Conservation (phyloP, 1,140 invertebrate genomes). For the Psilanteris sp. region DNA sequence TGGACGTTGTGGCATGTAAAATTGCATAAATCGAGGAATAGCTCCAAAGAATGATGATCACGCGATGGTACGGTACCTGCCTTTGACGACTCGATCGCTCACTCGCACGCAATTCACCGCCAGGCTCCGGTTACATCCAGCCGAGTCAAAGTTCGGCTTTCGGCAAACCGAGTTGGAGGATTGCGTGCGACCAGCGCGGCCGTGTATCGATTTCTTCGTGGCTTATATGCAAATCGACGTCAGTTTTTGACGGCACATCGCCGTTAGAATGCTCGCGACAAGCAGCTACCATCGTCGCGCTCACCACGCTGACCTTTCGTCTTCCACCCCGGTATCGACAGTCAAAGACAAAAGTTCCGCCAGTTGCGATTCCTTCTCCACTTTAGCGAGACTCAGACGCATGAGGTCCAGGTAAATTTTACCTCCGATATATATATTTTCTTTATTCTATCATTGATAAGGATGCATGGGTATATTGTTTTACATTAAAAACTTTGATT, state of each 20-base stretch:
- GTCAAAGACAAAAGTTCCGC: conserved; percentile 26
- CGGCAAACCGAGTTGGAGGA: conserved; percentile 11
- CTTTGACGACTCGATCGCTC: conserved; percentile 66
- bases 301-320: conserved; percentile 30
- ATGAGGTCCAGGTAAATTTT: conserved; percentile 67
- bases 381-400: conserved; percentile 59
- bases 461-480: too few species aligned
- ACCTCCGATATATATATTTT: too few species aligned
- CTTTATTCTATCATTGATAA: too few species aligned
- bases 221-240: conserved; percentile 64
- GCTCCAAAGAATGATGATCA: conserved; percentile 35
- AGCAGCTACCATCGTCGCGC: conserved; percentile 62
- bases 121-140: conserved; percentile 66
- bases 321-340: conserved; percentile 30
- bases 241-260: conserved; percentile 57
- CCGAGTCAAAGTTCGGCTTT: conserved; percentile 31
- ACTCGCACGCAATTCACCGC: conserved; percentile 72
- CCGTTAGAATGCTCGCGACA: conserved; percentile 66
- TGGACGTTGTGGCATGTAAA: conserved; percentile 37
- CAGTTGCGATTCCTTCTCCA: conserved; percentile 34
- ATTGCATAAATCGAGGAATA: conserved; percentile 7
- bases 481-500: too few species aligned
- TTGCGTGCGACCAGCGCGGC: conserved; percentile 22
- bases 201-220: conserved; percentile 54
- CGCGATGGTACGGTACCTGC: conserved; percentile 72